Evolutionary conservation across 1,140 invertebrate species (phyloP).

Genomic region (Triops longicaudatus): DNA sequence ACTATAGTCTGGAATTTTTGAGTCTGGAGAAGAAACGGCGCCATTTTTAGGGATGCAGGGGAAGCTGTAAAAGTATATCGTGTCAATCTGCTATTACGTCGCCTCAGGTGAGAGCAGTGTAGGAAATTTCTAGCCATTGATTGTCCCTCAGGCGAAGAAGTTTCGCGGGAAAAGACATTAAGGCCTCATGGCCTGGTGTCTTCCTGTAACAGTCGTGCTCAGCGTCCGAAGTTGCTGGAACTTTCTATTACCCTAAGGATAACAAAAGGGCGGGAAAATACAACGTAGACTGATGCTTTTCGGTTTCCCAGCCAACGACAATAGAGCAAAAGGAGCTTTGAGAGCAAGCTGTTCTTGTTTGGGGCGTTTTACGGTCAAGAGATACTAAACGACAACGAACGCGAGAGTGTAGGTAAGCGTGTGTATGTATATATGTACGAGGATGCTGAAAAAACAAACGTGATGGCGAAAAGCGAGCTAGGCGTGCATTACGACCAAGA

Average conservation of each 20-base stretch:
- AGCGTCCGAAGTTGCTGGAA: not conserved
- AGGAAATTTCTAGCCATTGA: not conserved
- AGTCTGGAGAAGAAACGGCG: too few species aligned
- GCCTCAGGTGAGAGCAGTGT: not conserved
- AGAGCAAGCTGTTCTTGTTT: not conserved
- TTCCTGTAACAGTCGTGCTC: too few species aligned
- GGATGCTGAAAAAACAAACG: not conserved
- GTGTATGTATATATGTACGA: not conserved
- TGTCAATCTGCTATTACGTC: conserved; percentile 5
- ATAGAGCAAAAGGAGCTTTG: not conserved
- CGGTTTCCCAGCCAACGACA: conserved; percentile 6
- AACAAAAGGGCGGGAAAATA: conserved; percentile 12
- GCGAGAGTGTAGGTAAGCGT: not conserved
- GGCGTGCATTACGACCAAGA: not conserved
- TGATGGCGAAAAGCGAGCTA: not conserved
- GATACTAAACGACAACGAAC: not conserved
- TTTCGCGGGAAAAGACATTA: conserved; percentile 12
- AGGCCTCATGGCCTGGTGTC: not conserved
- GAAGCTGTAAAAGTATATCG: not conserved
- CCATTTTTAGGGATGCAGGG: too few species aligned
- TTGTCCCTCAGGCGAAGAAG: not conserved
- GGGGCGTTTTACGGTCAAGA: not conserved
- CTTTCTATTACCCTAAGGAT: not conserved
- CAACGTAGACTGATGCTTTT: not conserved
- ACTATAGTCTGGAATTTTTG: too few species aligned